A percentile compares a stretch with the other conserved stretches of the same genome.
These are phyloP conservation scores for Helobdella robusta DNA, from an alignment of 2,888 invertebrate species.

Conservation along the genomic window DNA sequence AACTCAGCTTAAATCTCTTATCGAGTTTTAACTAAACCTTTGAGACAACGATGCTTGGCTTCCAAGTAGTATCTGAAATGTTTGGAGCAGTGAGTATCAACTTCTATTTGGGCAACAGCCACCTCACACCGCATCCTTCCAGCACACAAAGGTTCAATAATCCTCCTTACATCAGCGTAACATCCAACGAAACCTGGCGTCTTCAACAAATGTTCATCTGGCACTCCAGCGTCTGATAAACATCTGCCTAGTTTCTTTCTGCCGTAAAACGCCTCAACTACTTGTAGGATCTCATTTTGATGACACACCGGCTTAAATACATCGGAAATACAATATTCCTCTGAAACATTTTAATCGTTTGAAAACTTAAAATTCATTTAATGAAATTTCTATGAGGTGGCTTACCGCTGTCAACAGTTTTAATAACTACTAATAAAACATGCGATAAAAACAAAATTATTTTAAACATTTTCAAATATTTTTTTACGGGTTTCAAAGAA, in stretches of 20 bases:
- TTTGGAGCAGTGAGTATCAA: slow-evolving; percentile 2
- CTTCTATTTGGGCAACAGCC: slow-evolving; percentile 4
- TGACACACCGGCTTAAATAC: slow-evolving; percentile 9
- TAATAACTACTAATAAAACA: no score
- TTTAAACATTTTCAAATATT: no score
- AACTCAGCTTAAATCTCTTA: not conserved
- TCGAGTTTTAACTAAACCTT: not conserved
- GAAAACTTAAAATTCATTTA: no score
- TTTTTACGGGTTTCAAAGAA: no score
- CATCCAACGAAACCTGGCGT: slow-evolving; percentile 8
- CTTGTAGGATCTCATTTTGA: not conserved
- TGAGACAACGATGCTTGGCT: not conserved
- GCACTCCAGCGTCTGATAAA: slow-evolving; percentile 7
- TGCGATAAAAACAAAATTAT: no score
- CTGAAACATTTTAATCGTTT: no score
- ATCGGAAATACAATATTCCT: slow-evolving; percentile 17
- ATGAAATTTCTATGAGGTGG: no score
- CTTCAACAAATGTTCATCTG: slow-evolving; percentile 3
- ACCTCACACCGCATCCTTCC: slow-evolving; percentile 15
- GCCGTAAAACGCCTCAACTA: slow-evolving; percentile 6
- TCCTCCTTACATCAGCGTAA: slow-evolving; percentile 16
- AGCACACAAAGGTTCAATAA: slow-evolving; percentile 21
- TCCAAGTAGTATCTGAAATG: slow-evolving; percentile 5
- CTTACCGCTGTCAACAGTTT: no score
- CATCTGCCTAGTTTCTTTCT: slow-evolving; percentile 11